A percentile compares a stretch with the other conserved stretches of the same genome.
These are phyloP conservation scores for Parotocinclus haroldoi DNA, from an alignment of 2,797 vertebrate species.

Conservation along the genomic window DNA sequence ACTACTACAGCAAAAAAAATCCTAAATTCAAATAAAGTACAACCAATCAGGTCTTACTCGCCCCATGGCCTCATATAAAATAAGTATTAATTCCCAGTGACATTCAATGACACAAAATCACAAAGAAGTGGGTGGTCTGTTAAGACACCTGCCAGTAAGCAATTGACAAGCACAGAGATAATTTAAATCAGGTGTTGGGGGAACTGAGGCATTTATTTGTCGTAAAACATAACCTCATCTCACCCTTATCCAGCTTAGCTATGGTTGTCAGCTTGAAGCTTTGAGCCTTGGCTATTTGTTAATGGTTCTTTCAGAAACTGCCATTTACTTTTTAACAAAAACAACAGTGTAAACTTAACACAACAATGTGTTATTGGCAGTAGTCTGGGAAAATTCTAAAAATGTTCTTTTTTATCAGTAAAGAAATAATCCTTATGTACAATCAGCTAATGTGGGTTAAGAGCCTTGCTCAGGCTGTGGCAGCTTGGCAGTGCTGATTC, in stretches of 20 bases:
- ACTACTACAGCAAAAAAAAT: no score
- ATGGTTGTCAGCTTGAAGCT: conserved; percentile 60
- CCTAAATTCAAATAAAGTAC: no score
- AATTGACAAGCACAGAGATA: conserved; percentile 60
- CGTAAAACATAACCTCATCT: conserved; percentile 59
- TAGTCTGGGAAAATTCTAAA: neutral
- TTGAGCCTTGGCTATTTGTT: conserved; percentile 59
- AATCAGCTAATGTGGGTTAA: no score
- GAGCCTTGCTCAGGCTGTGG: no score
- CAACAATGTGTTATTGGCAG: neutral
- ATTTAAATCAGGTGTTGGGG: conserved; percentile 65
- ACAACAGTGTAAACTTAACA: conserved; percentile 15
- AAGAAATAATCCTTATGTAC: conserved; percentile 9
- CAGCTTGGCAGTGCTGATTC: no score
- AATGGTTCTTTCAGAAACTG: conserved; percentile 56
- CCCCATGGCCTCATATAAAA: conserved; percentile 60
- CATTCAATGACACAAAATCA: conserved; percentile 64
- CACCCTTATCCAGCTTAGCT: conserved; percentile 57
- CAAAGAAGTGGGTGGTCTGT: conserved; percentile 58
- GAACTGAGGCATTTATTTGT: conserved; percentile 68
- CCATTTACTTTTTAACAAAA: conserved; percentile 50
- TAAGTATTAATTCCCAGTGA: conserved; percentile 56
- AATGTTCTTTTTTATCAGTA: conserved; percentile 2
- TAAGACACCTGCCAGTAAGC: conserved; percentile 52
- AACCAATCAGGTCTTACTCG: conserved; percentile 41